Evolutionary conservation across 2,113 vertebrate species (phyloP).

Genomic region (Menura novaehollandiae): DNA sequence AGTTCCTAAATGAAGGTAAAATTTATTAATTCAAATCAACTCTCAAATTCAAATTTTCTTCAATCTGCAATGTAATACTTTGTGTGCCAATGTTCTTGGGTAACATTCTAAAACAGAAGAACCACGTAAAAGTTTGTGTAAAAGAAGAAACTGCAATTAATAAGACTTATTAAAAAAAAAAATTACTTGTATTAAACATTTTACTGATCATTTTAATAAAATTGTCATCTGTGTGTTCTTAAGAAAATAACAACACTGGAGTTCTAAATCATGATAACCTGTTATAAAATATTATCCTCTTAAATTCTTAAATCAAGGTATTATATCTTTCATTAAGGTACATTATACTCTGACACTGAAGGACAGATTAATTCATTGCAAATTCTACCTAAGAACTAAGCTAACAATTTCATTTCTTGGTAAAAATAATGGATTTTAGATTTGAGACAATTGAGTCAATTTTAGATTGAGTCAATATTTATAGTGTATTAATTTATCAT

Average conservation of each 20-base stretch:
- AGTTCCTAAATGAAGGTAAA: background rate
- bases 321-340: background rate
- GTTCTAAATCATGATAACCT: background rate
- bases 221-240: background rate
- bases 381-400: background rate
- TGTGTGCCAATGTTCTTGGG: background rate
- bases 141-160: background rate
- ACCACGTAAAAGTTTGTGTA: background rate
- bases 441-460: background rate
- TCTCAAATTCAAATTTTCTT: background rate
- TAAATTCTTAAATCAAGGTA: background rate
- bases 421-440: background rate
- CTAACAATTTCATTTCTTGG: background rate
- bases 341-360: background rate
- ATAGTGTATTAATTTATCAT: background rate
- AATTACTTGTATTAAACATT: background rate
- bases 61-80: background rate
- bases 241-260: background rate
- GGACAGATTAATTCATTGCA: background rate
- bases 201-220: background rate
- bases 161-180: background rate
- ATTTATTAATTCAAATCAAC: background rate
- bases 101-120: background rate
- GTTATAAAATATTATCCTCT: background rate
- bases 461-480: background rate